Evolutionary conservation across 2,797 vertebrate genomes (phyloP), one percentile per base, ranked within the genome.

Genomic region (Gymnocypris eckloni): DNA sequence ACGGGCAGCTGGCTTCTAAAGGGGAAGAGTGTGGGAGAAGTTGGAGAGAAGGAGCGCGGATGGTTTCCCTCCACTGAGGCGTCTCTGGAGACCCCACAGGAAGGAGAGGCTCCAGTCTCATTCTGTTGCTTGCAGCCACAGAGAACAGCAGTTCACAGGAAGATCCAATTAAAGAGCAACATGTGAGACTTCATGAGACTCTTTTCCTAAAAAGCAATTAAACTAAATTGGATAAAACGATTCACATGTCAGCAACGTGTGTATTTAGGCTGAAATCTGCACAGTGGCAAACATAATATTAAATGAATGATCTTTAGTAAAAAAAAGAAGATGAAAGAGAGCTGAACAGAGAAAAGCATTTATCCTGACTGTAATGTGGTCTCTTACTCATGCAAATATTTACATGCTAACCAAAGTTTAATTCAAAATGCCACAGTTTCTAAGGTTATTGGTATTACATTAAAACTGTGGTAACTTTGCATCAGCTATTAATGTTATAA

Each of bases 71-170:
- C 76, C 81, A 86, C 66, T 59, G 84, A 89, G 86, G 88, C 48
- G 67, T 90, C 91, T 91, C 90, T 85, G 83, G 91, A 92, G 88
- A 87, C 75, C 76, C 79, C 41, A 87, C n/a, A 56, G 86, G 83
- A 85, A 90, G 88, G 87, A 82, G 41, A 61, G 15, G 61, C 37
- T 86, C 37, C 52, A 81, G 54, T 48, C 67, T 37, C 18, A 41
- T 33, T 81, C 50, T 76, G 33, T 28, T 70, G 59, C 69, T 37
- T 45, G 4, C 52, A 83, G 83, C 20, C n/a, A 71, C n/a, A 50
- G 61, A 56, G 48, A 45, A 76, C 43, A 64, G 15, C 39, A 39
- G 50, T 50, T 66, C 50, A 79, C 18, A 9, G 72, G 48, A 79
- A 86, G 64, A 82, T 78, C 66, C 20, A 84, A 67, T 86, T 85